A percentile compares a stretch with the other conserved stretches of the same genome.
phyloP scores from a whole-genome alignment of 2,113 vertebrate genomes.

The Burhinus oedicnemus region DNA sequence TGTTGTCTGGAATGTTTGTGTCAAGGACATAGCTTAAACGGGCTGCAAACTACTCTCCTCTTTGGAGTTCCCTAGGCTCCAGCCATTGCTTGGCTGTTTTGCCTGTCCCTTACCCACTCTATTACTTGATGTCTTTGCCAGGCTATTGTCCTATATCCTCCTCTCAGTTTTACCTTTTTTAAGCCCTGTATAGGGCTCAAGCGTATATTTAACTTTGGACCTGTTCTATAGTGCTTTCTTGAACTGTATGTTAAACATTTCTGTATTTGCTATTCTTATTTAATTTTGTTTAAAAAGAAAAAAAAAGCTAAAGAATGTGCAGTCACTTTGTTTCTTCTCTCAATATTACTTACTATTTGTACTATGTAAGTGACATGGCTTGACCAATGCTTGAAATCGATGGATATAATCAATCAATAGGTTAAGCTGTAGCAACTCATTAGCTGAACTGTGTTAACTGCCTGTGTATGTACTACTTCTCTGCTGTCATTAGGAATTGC shows the following conservation, averaged over 20 bases:
- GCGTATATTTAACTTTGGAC: accelerated
- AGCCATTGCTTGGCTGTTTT: background rate
- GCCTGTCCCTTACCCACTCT: background rate
- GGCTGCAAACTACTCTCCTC: background rate
- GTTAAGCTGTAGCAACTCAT: background rate
- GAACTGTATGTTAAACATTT: background rate
- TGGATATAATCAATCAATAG: background rate
- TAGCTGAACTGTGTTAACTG: background rate
- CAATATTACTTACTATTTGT: background rate
- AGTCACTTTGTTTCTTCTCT: background rate
- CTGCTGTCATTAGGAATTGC: background rate
- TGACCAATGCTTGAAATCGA: background rate
- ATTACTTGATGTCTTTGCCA: background rate
- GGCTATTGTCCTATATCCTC: background rate
- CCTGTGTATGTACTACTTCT: background rate
- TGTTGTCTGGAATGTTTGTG: background rate
- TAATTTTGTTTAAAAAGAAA: background rate
- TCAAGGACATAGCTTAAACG: background rate
- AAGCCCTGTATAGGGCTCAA: background rate
- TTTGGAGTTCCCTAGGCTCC: background rate
- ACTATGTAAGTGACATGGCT: accelerated
- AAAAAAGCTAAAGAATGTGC: background rate
- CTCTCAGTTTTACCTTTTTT: background rate
- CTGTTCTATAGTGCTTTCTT: background rate
- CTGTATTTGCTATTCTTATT: background rate